Evolutionary conservation across 2,797 vertebrate species (phyloP).

Genomic region (Sebastes hubbsi): DNA sequence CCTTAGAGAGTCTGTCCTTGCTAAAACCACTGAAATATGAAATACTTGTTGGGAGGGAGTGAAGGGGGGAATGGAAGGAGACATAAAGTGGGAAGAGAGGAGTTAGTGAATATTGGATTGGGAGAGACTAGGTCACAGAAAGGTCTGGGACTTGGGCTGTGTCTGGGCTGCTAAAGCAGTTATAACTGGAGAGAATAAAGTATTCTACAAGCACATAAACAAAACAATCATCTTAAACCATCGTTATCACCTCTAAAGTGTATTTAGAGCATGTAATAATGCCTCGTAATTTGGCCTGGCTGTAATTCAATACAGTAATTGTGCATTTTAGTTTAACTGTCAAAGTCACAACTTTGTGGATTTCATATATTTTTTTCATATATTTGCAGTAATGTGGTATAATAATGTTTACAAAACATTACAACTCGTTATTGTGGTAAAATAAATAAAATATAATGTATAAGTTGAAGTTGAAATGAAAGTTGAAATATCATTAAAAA

Average conservation of each 20-base stretch:
- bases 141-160: slow-evolving; percentile 42
- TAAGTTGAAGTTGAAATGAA: no score
- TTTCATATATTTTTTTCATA: neutral
- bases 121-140: slow-evolving; percentile 40
- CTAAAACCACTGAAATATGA: slow-evolving; percentile 69
- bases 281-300: neutral
- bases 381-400: neutral
- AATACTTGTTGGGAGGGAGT: slow-evolving; percentile 26
- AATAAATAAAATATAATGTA: no score
- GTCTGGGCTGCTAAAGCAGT: slow-evolving; percentile 3
- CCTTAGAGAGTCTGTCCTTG: slow-evolving; percentile 45
- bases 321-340: neutral
- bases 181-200: neutral
- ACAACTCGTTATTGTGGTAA: no score
- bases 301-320: neutral
- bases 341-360: no score
- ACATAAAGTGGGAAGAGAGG: slow-evolving; percentile 20
- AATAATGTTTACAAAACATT: no score
- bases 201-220: neutral
- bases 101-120: slow-evolving; percentile 48
- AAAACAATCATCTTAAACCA: neutral
- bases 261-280: neutral
- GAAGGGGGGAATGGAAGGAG: slow-evolving; percentile 8
- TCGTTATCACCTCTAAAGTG: neutral
- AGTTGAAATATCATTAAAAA: neutral